Conservation (phyloP, 2,888 invertebrate species). For the Brachyopa scutellaris region DNA sequence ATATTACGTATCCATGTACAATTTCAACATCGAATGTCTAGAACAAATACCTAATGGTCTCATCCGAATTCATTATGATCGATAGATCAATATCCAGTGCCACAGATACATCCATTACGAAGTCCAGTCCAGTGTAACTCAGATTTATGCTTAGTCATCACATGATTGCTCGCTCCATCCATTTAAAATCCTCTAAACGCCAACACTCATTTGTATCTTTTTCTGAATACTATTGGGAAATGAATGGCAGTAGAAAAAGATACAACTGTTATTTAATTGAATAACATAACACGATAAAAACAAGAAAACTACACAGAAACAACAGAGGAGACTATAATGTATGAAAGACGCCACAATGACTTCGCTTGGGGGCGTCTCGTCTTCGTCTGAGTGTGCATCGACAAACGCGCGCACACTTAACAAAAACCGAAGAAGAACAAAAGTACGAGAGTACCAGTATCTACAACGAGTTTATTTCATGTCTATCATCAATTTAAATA, state of each 20-base stretch:
- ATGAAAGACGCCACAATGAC: slow-evolving; percentile 69
- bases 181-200: slow-evolving; percentile 42
- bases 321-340: slow-evolving; percentile 14
- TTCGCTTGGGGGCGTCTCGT: slow-evolving; percentile 71
- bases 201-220: slow-evolving; percentile 29
- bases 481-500: slow-evolving; percentile 68
- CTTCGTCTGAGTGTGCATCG: slow-evolving; percentile 56
- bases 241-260: slow-evolving; percentile 14
- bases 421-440: background rate
- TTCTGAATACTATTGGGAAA: slow-evolving; percentile 44
- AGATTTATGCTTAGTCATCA: slow-evolving; percentile 49
- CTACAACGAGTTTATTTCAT: slow-evolving; percentile 46
- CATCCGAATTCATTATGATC: slow-evolving; percentile 15
- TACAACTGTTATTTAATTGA: slow-evolving; percentile 62
- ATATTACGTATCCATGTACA: too few species aligned
- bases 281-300: slow-evolving; percentile 65
- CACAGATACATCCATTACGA: slow-evolving; percentile 48
- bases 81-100: slow-evolving; percentile 9
- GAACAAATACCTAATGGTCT: too few species aligned
- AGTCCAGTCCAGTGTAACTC: slow-evolving; percentile 28
- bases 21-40: too few species aligned
- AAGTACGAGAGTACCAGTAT: slow-evolving; percentile 1
- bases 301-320: slow-evolving; percentile 22
- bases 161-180: slow-evolving; percentile 33
- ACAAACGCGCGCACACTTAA: slow-evolving; percentile 19